Base-by-base conservation (phyloP, 1,140 invertebrate species). In the Drosophila funebris region DNA sequence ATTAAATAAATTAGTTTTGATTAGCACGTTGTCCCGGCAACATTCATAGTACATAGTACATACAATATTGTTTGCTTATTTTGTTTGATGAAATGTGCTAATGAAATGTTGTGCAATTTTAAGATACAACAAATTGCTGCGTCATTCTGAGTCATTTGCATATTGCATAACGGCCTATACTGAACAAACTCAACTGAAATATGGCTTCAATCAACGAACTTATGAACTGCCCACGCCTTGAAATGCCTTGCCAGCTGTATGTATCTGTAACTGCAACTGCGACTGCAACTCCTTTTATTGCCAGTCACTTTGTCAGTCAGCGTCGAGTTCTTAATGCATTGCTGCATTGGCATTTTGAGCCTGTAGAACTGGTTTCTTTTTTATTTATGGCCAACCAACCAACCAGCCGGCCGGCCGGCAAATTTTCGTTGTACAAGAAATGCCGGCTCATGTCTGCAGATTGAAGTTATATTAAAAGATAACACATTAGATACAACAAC, bases 401-500 rank as follows among this genome's bases (percentile, higher is more conserved):
- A n/a, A 13, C 11, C n/a, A 54, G 27, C 22, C 53, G 24, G 64
- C 70, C 63, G 70, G 70, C 70, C 70, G 70, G 70, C 64, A 29
- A 68, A 73, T 52, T 52, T 52, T 68, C 56, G 53, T 68, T 39
- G 53, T 54, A 73, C 37, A 52, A 53, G 29, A 73, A 61, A 68
- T 67, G 61, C 61, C 68, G 61, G 62, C 61, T 50, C 44, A 58
- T 37, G 64, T 73, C 70, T 73, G 56, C 39, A 73, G 70, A 73
- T 73, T 68, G 62, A 52, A 73, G 69, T 73, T 73, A 64, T 73
- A 68, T 73, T 68, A 61, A 73, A 68, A 73, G 70, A 73, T 73
- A 73, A 69, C 63, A 61, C 63, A 61, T 54, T 61, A 68, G 70
- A 68, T 36, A 36, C 20, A 43, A 44, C n/a, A 24, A 20, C 16